These are phyloP conservation scores for Cossypha caffra DNA, from an alignment of 2,797 vertebrate species.

Conservation along the genomic window DNA sequence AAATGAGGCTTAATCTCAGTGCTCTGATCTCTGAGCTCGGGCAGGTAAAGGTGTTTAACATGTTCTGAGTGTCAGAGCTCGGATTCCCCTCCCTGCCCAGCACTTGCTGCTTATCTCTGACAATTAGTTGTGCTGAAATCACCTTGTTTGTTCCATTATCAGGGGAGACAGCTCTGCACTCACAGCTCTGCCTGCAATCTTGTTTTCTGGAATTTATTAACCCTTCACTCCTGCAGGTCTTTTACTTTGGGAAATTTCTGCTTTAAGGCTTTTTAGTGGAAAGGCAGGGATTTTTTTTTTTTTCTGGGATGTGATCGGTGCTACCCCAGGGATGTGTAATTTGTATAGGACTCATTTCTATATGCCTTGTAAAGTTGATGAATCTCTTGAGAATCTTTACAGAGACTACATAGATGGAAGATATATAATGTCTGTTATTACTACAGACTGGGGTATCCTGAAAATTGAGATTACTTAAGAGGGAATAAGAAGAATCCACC, in stretches of 20 bases:
- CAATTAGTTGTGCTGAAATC: slow-evolving; percentile 45
- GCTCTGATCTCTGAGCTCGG: neutral
- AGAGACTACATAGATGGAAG: neutral
- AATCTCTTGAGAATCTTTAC: neutral
- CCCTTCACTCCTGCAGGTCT: neutral
- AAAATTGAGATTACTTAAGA: neutral
- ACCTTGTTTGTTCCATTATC: slow-evolving; percentile 16
- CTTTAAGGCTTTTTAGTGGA: neutral
- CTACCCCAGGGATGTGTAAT: neutral
- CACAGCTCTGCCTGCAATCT: neutral
- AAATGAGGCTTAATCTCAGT: slow-evolving; percentile 5
- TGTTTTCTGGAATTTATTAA: neutral
- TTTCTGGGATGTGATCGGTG: neutral
- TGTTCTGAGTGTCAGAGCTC: neutral
- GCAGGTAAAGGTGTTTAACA: slow-evolving; percentile 5
- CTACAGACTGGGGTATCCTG: neutral
- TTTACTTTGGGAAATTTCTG: neutral
- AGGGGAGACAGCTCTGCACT: neutral
- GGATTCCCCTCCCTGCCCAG: neutral
- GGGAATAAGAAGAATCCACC: neutral
- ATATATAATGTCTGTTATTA: neutral
- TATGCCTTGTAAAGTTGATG: neutral
- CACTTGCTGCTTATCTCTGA: slow-evolving; percentile 59
- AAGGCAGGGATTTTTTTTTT: neutral
- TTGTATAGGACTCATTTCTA: neutral